phyloP scores from a whole-genome alignment of 2,888 invertebrate species.

The Leptinotarsa haldemani region DNA sequence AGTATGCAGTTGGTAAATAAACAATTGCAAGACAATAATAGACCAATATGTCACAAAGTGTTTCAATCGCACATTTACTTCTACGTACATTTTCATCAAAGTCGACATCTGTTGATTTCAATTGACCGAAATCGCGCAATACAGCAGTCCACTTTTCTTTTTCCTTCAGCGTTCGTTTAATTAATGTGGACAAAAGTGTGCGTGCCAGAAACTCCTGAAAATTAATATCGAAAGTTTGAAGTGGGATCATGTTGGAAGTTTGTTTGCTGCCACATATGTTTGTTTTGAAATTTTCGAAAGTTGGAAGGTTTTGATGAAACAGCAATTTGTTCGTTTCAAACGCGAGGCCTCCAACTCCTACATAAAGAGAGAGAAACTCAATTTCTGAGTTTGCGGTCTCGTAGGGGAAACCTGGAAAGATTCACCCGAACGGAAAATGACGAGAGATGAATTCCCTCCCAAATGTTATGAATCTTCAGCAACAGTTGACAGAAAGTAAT shows the following conservation, averaged over 20 bases:
- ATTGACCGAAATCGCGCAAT: background rate
- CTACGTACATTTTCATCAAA: too few species aligned
- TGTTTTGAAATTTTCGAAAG: slow-evolving; percentile 13
- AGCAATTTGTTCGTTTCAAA: slow-evolving; percentile 12
- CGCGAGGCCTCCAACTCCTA: slow-evolving; percentile 1
- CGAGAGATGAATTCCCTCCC: background rate
- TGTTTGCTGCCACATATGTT: slow-evolving; percentile 20
- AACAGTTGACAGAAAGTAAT: too few species aligned
- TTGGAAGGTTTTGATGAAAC: slow-evolving; percentile 15
- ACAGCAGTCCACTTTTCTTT: background rate
- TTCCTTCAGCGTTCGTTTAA: slow-evolving; percentile 4
- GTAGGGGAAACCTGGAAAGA: slow-evolving; percentile 6
- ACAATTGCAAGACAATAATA: too few species aligned
- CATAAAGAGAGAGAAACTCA: slow-evolving; percentile 9
- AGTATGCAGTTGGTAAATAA: too few species aligned
- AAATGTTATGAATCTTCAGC: too few species aligned
- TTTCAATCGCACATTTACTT: too few species aligned
- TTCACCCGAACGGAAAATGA: background rate
- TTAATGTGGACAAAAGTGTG: slow-evolving; percentile 2
- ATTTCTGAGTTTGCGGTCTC: background rate
- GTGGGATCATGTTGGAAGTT: slow-evolving; percentile 13
- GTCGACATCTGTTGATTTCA: background rate
- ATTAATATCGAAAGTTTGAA: slow-evolving; percentile 13
- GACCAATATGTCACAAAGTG: too few species aligned
- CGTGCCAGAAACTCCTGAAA: slow-evolving; percentile 10